Evolutionary conservation across 2,888 invertebrate species (phyloP).

Genomic region (Ennomos fuscantarius): DNA sequence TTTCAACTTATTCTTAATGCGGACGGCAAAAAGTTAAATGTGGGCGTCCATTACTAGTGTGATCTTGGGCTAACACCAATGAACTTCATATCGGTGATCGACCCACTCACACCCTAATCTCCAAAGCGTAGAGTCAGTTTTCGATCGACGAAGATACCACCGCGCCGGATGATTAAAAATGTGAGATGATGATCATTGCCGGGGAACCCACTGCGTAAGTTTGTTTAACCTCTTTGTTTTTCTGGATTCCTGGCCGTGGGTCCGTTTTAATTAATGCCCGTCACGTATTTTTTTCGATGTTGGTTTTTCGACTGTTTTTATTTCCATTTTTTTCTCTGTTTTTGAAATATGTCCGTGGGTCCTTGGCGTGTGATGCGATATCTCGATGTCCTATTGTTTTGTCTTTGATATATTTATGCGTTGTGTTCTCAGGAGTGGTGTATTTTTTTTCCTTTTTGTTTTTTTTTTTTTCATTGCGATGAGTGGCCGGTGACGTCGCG

Average conservation of each 20-base stretch:
- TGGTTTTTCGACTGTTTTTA: constrained; percentile 68
- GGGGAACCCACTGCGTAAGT: constrained; percentile 82
- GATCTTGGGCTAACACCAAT: constrained; percentile 35
- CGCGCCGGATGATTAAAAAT: constrained; percentile 81
- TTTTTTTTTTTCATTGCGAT: constrained; percentile 56
- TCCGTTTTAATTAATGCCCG: constrained; percentile 86
- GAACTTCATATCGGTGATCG: constrained; percentile 37
- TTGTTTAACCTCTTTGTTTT: constrained; percentile 83
- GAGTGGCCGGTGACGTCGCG: constrained; percentile 67
- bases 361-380: constrained; percentile 78
- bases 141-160: constrained; percentile 56
- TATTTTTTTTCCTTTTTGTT: constrained; percentile 41
- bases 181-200: constrained; percentile 84
- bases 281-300: constrained; percentile 83
- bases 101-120: constrained; percentile 53
- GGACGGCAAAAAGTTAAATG: too few species aligned
- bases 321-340: constrained; percentile 67
- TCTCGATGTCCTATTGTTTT: constrained; percentile 83
- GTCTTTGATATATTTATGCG: constrained; percentile 84
- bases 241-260: constrained; percentile 81
- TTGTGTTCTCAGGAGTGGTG: constrained; percentile 73
- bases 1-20: too few species aligned
- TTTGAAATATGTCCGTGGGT: constrained; percentile 81
- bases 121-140: constrained; percentile 56
- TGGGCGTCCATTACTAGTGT: constrained; percentile 10